These are phyloP conservation scores for Schlechtendalia chinensis DNA, from an alignment of 1,140 invertebrate species.

Conservation along the genomic window DNA sequence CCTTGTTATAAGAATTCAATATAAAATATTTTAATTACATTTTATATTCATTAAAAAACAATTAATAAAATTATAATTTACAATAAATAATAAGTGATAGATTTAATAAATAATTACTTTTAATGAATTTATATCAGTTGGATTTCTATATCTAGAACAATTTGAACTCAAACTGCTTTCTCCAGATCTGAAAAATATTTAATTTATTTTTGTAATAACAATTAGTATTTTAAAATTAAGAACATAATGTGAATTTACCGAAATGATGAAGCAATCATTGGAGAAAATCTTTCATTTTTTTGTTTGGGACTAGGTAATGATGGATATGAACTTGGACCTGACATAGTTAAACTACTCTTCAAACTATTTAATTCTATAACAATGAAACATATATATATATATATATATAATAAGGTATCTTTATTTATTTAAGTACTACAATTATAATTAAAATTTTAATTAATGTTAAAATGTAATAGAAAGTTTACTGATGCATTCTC, in stretches of 20 bases:
- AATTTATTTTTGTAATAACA: neutral
- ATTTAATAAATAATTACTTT: slow-evolving; percentile 51
- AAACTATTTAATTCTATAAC: slow-evolving; percentile 58
- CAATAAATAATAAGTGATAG: neutral
- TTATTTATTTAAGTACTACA: too few relatives aligned
- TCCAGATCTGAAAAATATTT: slow-evolving; percentile 52
- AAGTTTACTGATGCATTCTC: too few relatives aligned
- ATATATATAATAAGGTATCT: too few relatives aligned
- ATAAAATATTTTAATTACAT: too few relatives aligned
- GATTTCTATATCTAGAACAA: slow-evolving; percentile 53
- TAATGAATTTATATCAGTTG: slow-evolving; percentile 45
- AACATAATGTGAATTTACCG: slow-evolving; percentile 11
- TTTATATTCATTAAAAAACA: neutral
- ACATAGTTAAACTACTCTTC: slow-evolving; percentile 53
- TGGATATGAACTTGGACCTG: slow-evolving; percentile 58
- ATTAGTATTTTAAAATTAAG: neutral
- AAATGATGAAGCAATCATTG: slow-evolving; percentile 50
- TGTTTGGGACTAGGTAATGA: slow-evolving; percentile 57
- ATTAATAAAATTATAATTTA: neutral
- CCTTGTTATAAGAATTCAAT: too few relatives aligned
- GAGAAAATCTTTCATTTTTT: slow-evolving; percentile 46
- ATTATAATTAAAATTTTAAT: too few relatives aligned
- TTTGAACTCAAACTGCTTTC: slow-evolving; percentile 54
- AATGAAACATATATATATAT: slow-evolving; percentile 34
- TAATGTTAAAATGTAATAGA: too few relatives aligned